Evolutionary conservation across 2,888 invertebrate genomes (phyloP), one percentile per base, ranked within the genome.

Genomic region (Muscina levida): DNA sequence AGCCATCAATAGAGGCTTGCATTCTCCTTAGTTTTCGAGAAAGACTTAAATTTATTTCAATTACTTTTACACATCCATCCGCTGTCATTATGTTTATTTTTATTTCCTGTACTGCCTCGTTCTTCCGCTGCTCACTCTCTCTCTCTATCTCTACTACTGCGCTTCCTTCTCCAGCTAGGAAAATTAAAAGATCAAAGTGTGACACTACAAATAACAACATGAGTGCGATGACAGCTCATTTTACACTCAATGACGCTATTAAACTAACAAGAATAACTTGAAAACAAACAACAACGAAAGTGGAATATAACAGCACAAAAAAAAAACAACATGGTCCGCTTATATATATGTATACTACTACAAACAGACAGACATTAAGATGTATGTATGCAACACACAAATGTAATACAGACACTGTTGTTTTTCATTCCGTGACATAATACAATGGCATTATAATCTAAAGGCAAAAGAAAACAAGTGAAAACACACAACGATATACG

Each of bases 241-340:
- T 73, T 73, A 66, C 56, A 66, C 56, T 66, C 56, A 66, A 66
- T 65, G 72, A 42, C 59, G 59, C 59, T 48, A 59, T 57, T 57
- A 72, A 72, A 42, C 17, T 10, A 72, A 48, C 15, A 42, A 53
- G n/a, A 66, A 15, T 10, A 72, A 48, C 15, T 22, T 39, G n/a
- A 73, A 15, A 26, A 72, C 48, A 8, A 65, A 19, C 10, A 62
- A 37, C 48, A 22, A 37, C 8, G 42, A 59, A 70, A 26, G 11
- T 19, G 17, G 19, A 17, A 11, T 19, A 53, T 53, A 22, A 15
- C 48, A 48, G 15, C 13, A 22, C 1, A 19, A 53, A 53, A 1
- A 17, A 15, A 31, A 31, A 31, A 31, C 8, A 31, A 5, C 3
- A 31, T 5, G 31, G 8, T 5, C 8, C 31, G 8, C 31, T 5